phyloP scores from a whole-genome alignment of 2,888 invertebrate genomes.

The Trichogramma dendrolimi region DNA sequence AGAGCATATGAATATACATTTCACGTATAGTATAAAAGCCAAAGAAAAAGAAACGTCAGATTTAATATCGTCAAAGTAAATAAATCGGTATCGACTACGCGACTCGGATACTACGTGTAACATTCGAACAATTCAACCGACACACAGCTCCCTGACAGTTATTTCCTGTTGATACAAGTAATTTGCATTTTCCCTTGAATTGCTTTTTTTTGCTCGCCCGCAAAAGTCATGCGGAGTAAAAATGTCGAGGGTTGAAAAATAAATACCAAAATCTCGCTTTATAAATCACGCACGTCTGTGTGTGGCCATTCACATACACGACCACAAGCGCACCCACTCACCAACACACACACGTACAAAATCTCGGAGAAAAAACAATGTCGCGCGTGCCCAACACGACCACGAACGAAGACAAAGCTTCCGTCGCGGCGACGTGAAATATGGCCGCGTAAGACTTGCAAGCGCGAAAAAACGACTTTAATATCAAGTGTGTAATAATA shows the following conservation, averaged over 20 bases:
- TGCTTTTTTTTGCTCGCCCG: background rate
- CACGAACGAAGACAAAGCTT: constrained; percentile 30
- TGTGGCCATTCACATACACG: background rate
- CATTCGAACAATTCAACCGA: no score
- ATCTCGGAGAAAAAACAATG: constrained; percentile 29
- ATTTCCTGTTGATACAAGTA: background rate
- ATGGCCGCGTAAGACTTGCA: constrained; percentile 6
- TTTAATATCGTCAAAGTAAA: no score
- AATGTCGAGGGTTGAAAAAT: background rate
- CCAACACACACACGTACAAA: background rate
- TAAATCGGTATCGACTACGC: no score
- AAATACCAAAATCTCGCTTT: constrained; percentile 20
- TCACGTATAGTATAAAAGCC: no score
- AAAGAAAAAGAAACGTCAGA: no score
- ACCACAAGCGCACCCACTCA: no score
- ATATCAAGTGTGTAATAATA: no score
- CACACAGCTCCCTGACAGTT: no score
- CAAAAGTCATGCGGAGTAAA: background rate
- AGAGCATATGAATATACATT: no score
- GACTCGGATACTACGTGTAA: no score
- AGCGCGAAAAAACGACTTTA: no score
- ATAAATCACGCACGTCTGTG: constrained; percentile 20
- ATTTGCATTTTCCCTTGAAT: constrained; percentile 25
- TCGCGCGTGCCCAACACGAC: constrained; percentile 11
- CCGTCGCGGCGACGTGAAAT: constrained; percentile 21